A percentile compares a stretch with the other conserved stretches of the same genome.
phyloP scores from a whole-genome alignment of 2,113 vertebrate genomes.

The Junco hyemalis region DNA sequence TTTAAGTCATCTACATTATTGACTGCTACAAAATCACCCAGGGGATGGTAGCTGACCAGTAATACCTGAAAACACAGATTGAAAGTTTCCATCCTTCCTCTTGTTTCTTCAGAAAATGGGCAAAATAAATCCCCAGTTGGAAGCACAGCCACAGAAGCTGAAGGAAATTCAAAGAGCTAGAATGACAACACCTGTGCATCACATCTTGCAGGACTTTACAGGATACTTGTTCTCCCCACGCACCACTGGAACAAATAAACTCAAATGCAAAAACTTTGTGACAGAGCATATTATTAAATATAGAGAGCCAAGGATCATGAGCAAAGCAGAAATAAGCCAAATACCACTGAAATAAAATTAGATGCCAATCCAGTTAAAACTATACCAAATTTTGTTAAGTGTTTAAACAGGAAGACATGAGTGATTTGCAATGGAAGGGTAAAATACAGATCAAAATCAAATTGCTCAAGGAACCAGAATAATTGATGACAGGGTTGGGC shows the following conservation, averaged over 20 bases:
- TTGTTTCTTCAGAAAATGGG: neutral
- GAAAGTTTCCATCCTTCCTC: neutral
- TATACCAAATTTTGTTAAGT: neutral
- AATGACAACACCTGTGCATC: neutral
- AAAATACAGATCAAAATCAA: conserved; percentile 30
- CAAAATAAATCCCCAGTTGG: neutral
- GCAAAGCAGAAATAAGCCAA: neutral
- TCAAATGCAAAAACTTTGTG: neutral
- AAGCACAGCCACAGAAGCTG: neutral
- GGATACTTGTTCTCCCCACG: neutral
- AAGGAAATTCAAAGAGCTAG: neutral
- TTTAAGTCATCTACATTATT: neutral
- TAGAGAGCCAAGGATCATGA: neutral
- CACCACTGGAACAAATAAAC: neutral
- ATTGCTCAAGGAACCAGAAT: neutral
- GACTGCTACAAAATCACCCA: neutral
- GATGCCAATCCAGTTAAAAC: neutral
- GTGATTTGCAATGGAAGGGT: neutral
- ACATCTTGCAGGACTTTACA: neutral
- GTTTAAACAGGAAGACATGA: neutral
- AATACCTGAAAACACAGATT: neutral
- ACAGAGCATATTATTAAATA: neutral
- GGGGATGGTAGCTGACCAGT: neutral
- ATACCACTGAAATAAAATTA: conserved; percentile 30
- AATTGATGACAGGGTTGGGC: neutral